Evolutionary conservation across 2,113 vertebrate genomes (phyloP), one percentile per base, ranked within the genome.

Genomic region (Cnemophilus loriae): DNA sequence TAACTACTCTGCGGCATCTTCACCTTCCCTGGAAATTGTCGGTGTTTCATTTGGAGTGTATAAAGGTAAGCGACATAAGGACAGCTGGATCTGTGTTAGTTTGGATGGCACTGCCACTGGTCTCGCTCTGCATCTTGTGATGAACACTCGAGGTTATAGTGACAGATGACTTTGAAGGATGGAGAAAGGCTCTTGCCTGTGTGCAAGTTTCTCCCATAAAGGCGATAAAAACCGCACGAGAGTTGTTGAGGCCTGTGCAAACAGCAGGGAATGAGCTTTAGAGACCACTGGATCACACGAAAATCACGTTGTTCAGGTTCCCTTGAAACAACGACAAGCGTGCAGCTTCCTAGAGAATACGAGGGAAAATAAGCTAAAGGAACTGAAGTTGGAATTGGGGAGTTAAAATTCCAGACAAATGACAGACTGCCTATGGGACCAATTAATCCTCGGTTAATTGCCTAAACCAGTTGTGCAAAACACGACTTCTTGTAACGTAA

Each of bases 401-500:
- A 59, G 26, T 64, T 79, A 24, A 68, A 82, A 41, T 41, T 57
- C 22, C 23, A 41, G 28, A 9, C 46, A 27, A 85, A 37, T 22
- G 16, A 24, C 10, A 77, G 41, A 21, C 2, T 47, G 71, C 3
- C 17, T 44, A 20, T 35, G 30, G 16, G 24, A 20, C 11, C 8
- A 23, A 7, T 73, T 49, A 53, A 52, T 5, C 9, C 26, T 69
- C 59, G 46, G n/a, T 26, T 47, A 32, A 21, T 67, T 47, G 27
- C 37, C 21, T 56, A 32, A 37, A 37, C 13, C 16, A 19, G 21
- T 26, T 37, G 13, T 57, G n/a, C 21, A 5, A 67, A 78, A 39
- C 21, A 30, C 1, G 8, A 1, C 22, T 70, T 11, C 14, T 50
- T 41, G 5, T 64, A 41, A n/a, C 3, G 2, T 11, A 27, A 24